Conservation (phyloP, 2,113 vertebrate species). For the Recurvirostra avosetta region DNA sequence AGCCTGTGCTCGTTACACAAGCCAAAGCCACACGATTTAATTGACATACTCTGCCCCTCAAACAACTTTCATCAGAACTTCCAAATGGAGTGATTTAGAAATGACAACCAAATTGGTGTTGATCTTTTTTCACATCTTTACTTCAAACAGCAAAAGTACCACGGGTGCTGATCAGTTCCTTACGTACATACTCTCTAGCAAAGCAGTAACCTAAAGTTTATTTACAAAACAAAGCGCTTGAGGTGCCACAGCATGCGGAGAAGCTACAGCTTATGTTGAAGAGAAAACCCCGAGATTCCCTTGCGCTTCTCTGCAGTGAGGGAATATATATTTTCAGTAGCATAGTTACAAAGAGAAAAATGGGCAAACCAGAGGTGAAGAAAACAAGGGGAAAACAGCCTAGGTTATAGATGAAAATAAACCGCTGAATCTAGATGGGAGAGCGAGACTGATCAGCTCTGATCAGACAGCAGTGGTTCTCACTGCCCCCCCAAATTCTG, state of each 20-base stretch:
- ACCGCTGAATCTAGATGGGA: background rate
- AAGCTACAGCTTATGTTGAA: background rate
- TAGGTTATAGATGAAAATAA: background rate
- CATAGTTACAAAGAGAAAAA: background rate
- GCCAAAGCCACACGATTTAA: accelerated
- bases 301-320: background rate
- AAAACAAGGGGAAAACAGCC: background rate
- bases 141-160: background rate
- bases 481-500: background rate
- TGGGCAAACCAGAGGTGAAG: background rate
- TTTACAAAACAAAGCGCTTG: background rate
- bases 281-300: background rate
- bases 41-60: background rate
- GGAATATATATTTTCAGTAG: background rate
- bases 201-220: background rate
- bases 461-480: background rate
- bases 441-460: background rate
- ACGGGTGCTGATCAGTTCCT: background rate
- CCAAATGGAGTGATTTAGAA: background rate
- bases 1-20: accelerated
- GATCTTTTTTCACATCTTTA: background rate
- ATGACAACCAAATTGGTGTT: background rate
- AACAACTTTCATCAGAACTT: background rate
- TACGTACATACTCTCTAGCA: background rate
- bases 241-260: background rate